These are phyloP conservation scores for Danio jaintianensis DNA, from an alignment of 2,797 vertebrate species.

Conservation along the genomic window DNA sequence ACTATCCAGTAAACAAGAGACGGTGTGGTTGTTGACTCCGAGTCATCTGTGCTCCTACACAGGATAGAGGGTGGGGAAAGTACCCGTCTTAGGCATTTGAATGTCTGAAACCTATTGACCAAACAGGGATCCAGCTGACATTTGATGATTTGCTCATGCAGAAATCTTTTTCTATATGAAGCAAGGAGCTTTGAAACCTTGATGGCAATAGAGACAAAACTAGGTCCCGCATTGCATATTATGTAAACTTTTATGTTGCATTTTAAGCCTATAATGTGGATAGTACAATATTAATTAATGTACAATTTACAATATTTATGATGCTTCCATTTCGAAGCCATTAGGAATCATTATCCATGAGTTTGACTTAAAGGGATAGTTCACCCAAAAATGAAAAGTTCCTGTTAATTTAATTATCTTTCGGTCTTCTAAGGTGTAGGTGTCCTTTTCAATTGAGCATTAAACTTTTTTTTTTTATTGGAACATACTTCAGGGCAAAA, in stretches of 20 bases:
- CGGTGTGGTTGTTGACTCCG: neutral
- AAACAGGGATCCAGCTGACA: conserved; percentile 1
- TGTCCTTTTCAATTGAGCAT: too few relatives aligned
- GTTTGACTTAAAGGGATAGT: neutral
- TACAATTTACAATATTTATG: neutral
- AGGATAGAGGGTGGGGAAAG: conserved; percentile 38
- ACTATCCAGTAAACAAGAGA: conserved; percentile 34
- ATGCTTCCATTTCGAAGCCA: neutral
- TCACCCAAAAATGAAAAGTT: too few relatives aligned
- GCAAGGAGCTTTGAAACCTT: neutral
- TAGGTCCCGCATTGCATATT: neutral
- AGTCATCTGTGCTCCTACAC: conserved; percentile 44
- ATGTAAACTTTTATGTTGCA: neutral
- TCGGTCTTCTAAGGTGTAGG: too few relatives aligned
- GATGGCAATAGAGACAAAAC: neutral
- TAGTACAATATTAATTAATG: neutral
- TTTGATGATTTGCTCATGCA: conserved; percentile 3
- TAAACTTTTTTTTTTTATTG: too few relatives aligned
- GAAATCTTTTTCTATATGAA: conserved; percentile 15
- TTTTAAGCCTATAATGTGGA: neutral
- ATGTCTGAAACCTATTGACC: conserved; percentile 25
- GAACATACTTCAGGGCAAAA: too few relatives aligned
- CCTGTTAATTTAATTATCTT: too few relatives aligned
- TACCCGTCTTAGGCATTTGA: conserved; percentile 28
- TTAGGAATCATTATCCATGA: neutral